phyloP scores from a whole-genome alignment of 2,113 vertebrate species.

The Melospiza georgiana region DNA sequence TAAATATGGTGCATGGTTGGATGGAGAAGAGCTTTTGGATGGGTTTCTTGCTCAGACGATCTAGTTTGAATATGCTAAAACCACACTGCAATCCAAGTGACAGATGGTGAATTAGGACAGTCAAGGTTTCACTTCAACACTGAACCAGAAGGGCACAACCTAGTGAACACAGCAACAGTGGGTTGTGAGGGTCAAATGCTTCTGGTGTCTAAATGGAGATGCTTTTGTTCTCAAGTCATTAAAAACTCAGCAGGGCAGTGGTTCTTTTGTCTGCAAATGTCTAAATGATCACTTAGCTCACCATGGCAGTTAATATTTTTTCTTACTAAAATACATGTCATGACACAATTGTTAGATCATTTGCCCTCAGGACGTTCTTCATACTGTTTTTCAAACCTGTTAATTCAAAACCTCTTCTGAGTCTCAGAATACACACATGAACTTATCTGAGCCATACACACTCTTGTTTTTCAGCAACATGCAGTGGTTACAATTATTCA shows the following conservation, averaged over 20 bases:
- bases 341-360: constrained; percentile 40
- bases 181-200: neutral
- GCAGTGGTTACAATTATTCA: neutral
- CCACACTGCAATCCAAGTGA: neutral
- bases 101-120: neutral
- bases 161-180: neutral
- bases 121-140: neutral
- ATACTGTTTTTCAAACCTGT: constrained; percentile 7
- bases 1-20: neutral
- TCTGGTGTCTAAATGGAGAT: neutral
- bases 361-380: constrained; percentile 2
- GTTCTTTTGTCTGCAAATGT: neutral
- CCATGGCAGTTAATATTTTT: constrained; percentile 9
- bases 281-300: constrained; percentile 36
- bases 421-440: neutral
- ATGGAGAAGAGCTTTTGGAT: neutral
- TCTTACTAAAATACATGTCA: neutral
- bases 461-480: neutral
- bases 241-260: neutral
- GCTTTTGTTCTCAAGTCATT: constrained; percentile 14
- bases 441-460: neutral
- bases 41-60: neutral
- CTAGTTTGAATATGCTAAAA: neutral
- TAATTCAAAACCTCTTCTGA: neutral
- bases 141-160: neutral